phyloP scores from a whole-genome alignment of 2,113 vertebrate genomes.

The Pelvicachromis taeniatus region DNA sequence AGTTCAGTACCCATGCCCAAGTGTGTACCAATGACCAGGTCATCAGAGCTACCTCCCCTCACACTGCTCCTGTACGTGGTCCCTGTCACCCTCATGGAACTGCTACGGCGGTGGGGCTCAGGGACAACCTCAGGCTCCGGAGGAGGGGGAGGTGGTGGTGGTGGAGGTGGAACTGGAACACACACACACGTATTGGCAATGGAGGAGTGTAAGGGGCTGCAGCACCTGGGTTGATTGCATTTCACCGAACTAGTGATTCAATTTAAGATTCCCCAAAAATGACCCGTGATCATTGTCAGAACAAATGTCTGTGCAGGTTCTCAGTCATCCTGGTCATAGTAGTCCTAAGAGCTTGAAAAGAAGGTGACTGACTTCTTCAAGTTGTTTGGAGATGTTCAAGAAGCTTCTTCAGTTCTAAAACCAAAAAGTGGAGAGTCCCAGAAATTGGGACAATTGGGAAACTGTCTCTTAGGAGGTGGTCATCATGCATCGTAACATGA shows the following conservation, averaged over 20 bases:
- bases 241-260: not conserved
- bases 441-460: not conserved
- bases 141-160: conserved; percentile 66
- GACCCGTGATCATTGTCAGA: not conserved
- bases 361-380: not conserved
- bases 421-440: not conserved
- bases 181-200: conserved; percentile 36
- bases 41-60: conserved; percentile 77
- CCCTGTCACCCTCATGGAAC: conserved; percentile 84
- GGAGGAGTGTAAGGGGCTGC: not conserved
- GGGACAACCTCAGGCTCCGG: conserved; percentile 74
- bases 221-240: not conserved
- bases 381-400: not conserved
- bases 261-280: not conserved
- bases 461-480: not conserved
- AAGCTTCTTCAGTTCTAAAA: not conserved
- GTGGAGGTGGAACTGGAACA: conserved; percentile 61
- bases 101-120: conserved; percentile 80
- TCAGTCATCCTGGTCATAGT: not conserved
- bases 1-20: conserved; percentile 70
- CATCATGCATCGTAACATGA: not conserved
- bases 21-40: conserved; percentile 80
- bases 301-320: not conserved
- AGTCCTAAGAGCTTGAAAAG: not conserved
- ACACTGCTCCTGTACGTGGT: conserved; percentile 80